Base-by-base conservation (phyloP, 2,797 vertebrate species). In the Botia almorhae region DNA sequence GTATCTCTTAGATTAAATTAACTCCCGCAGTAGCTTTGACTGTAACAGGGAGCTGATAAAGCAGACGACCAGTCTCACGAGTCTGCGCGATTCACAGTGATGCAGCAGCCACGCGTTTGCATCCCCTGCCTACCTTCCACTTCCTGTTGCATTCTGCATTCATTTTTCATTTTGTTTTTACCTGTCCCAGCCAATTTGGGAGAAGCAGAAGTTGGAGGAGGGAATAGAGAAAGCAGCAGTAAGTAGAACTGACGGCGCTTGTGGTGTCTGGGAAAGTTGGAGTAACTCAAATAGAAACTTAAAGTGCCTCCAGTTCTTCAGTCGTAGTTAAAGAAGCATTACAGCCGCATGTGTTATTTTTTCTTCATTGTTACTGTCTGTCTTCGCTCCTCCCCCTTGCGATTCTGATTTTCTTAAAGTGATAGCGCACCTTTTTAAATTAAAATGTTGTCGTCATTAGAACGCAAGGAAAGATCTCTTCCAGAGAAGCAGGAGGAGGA, bases 401-500 rank as follows among this genome's bases (percentile, higher is more conserved):
- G 55, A 36, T 0, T 43, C 29, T 61, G 33, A 51, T n/a, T 4
- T 50, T 14, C 1, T 60, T 63, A 13, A 21, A 56, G 53, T n/a
- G 14, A 13, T 13, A 8, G 17, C 53, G 6, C 19, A 19, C 19
- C n/a, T n/a, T n/a, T n/a, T n/a, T n/a, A n/a, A 21, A 21, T 56
- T 19, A 2, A 21, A 7, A 11, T n/a, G 19, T 56, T 56, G 53
- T 21, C 0, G 13, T 64, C n/a, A n/a, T n/a, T n/a, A n/a, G n/a
- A 56, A 7, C n/a, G 19, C 53, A 56, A 19, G 8, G n/a, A n/a
- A 21, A 21, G 19, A 0, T 21, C 11, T 74, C 29, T 69, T 12
- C 16, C 83, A 83, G 97, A 96, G 75, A 96, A 98, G 90, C 76
- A 87, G 0, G 96, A 96, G 86, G 97, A 97, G 76, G 85, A 84